Evolutionary conservation across 1,140 invertebrate genomes (phyloP), one percentile per base, ranked within the genome.

Genomic region (Myzus persicae): DNA sequence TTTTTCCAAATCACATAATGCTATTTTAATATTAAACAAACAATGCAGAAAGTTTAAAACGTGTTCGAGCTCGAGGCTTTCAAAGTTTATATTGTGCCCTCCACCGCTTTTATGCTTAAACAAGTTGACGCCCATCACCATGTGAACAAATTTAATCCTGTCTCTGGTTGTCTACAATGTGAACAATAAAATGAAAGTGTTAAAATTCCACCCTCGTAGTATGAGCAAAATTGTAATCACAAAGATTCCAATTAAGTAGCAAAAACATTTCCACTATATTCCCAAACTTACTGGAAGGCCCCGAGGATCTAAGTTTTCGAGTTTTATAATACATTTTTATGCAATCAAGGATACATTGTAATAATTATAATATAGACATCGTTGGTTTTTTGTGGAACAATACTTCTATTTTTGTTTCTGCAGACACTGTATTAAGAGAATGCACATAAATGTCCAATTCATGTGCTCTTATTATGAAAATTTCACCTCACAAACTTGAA

Each of bases 121-220:
- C 26, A 67, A 90, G 89, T 90, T 26, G 54, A 90, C 89, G 89
- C 51, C 89, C 89, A 67, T 67, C 89, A 90, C 26, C 89, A 90
- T 90, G 31, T 67, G 89, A 90, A 90, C 89, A 90, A 90, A 38
- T 90, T 90, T 90, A 90, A 90, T 90, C 89, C 24, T 67, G 89
- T 90, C 31, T 67, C 14, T 31, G 89, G 36, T 67, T 67, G 89
- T 90, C 51, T 59, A 90, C 89, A 90, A 31, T 67, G 51, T n/a
- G 38, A 90, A 90, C 89, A 42, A 90, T 90, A 90, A 67, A 90
- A 90, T n/a, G 14, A 67, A 90, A 42, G 89, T 90, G 89, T 90
- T 90, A 59, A 90, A 90, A 90, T 90, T 90, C 89, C 51, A 42
- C 89, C 26, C 54, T 90, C 54, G 31, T 67, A 67, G 38, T 67